These are phyloP conservation scores for Drosophila merina DNA, from an alignment of 2,888 invertebrate species.

Conservation along the genomic window DNA sequence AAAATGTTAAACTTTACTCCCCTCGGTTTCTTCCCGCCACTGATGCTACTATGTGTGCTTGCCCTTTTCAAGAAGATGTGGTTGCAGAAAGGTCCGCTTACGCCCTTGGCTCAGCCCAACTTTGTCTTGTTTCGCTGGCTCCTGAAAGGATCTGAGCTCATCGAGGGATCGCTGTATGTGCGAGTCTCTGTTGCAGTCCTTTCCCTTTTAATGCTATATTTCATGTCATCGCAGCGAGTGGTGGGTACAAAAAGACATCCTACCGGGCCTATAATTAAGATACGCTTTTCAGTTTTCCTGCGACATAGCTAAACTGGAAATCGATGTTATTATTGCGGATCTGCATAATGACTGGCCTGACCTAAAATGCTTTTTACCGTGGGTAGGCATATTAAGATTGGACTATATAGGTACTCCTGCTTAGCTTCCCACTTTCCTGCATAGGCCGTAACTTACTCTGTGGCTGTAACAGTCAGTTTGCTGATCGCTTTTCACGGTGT, in stretches of 20 bases:
- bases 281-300: neutral
- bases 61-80: neutral
- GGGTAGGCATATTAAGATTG: neutral
- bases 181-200: neutral
- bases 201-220: neutral
- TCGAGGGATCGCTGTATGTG: neutral
- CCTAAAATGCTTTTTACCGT: neutral
- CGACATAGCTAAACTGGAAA: neutral
- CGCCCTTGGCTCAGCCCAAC: neutral
- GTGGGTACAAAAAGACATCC: neutral
- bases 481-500: conserved; percentile 89
- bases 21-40: neutral
- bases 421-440: neutral
- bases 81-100: neutral
- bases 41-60: neutral
- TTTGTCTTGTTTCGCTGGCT: neutral
- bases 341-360: neutral
- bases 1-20: neutral
- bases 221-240: neutral
- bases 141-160: neutral
- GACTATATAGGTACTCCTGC: too few species aligned
- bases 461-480: conserved; percentile 82
- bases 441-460: conserved; percentile 83
- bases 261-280: neutral
- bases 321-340: neutral